Evolutionary conservation across 2,888 invertebrate genomes (phyloP).

Genomic region (Orgyia antiqua): DNA sequence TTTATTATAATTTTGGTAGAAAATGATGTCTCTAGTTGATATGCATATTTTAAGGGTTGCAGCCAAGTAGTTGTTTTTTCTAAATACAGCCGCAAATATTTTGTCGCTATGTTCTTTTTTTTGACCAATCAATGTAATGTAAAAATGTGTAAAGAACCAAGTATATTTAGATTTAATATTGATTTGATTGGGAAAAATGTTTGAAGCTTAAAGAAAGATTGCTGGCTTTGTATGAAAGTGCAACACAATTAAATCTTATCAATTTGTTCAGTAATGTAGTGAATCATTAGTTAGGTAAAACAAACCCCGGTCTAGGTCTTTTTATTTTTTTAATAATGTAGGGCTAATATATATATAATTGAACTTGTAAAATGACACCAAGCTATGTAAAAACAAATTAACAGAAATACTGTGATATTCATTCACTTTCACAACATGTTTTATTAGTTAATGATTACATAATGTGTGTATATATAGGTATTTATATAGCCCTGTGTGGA

Average conservation of each 20-base stretch:
- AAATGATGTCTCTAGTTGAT: slow-evolving; percentile 45
- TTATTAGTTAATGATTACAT: slow-evolving; percentile 26
- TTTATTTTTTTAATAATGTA: slow-evolving; percentile 47
- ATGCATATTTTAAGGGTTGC: slow-evolving; percentile 17
- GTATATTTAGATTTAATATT: slow-evolving; percentile 34
- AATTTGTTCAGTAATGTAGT: slow-evolving; percentile 18
- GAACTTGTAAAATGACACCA: slow-evolving; percentile 28
- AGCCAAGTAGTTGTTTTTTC: slow-evolving; percentile 8
- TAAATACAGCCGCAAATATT: slow-evolving; percentile 8
- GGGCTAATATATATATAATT: slow-evolving; percentile 31
- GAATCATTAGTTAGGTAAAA: slow-evolving; percentile 48
- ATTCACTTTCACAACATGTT: slow-evolving; percentile 49
- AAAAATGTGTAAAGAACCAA: slow-evolving; percentile 52
- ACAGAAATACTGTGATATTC: slow-evolving; percentile 70
- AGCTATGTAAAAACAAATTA: slow-evolving; percentile 39
- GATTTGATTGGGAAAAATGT: slow-evolving; percentile 38
- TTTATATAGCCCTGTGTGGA: slow-evolving; percentile 48
- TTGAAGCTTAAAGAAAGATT: slow-evolving; percentile 41
- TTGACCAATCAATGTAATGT: slow-evolving; percentile 52
- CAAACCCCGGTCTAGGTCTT: slow-evolving; percentile 52
- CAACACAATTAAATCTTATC: slow-evolving; percentile 10
- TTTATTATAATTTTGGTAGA: slow-evolving; percentile 47
- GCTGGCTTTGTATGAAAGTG: slow-evolving; percentile 15
- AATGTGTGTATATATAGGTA: slow-evolving; percentile 5
- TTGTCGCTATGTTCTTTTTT: slow-evolving; percentile 25